These are phyloP conservation scores for Notospermus geniculatus DNA, from an alignment of 1,140 invertebrate species.

Conservation along the genomic window DNA sequence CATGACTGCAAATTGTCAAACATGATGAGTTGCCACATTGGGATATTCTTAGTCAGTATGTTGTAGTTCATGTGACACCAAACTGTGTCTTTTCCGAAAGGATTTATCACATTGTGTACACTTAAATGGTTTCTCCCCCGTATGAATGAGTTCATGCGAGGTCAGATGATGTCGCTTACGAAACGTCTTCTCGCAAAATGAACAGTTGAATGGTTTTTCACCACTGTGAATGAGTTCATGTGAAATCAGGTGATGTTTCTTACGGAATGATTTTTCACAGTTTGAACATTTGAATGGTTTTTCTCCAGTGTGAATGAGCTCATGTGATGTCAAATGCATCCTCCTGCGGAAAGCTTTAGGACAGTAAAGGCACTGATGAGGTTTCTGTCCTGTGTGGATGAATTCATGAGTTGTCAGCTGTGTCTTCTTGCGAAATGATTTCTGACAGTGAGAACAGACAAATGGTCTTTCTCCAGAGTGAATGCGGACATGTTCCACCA, in stretches of 20 bases:
- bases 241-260: not conserved
- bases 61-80: too few species aligned
- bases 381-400: too few species aligned
- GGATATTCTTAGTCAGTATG: too few species aligned
- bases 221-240: not conserved
- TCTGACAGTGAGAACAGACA: too few species aligned
- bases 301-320: not conserved
- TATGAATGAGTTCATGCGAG: not conserved
- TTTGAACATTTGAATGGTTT: conserved; percentile 8
- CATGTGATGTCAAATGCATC: not conserved
- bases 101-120: conserved; percentile 3
- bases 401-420: too few species aligned
- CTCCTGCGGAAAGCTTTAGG: not conserved
- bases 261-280: not conserved
- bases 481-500: too few species aligned
- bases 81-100: too few species aligned
- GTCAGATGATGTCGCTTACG: not conserved
- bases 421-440: too few species aligned
- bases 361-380: not conserved
- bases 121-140: conserved; percentile 3
- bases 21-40: too few species aligned
- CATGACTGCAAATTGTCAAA: too few species aligned
- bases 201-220: not conserved
- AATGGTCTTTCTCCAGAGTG: too few species aligned
- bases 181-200: not conserved